phyloP scores from a whole-genome alignment of 2,113 vertebrate species.

The Myrmecophaga tridactyla region DNA sequence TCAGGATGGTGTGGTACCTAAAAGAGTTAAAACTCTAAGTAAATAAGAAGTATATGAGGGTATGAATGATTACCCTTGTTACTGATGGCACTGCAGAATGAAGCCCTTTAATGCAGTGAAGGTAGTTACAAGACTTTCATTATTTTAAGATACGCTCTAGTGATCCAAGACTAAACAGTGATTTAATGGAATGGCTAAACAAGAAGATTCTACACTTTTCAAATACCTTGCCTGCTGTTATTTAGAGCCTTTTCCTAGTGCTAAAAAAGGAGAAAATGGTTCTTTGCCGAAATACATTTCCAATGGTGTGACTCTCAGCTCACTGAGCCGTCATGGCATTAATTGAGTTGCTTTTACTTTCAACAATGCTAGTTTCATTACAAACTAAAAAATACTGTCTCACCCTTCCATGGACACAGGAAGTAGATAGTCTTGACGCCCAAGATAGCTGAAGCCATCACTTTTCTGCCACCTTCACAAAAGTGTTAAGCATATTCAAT shows the following conservation, averaged over 20 bases:
- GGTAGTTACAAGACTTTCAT: neutral
- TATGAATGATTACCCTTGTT: neutral
- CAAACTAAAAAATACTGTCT: neutral
- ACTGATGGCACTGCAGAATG: neutral
- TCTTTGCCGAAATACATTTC: neutral
- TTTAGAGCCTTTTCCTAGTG: neutral
- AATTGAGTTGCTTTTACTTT: slow-evolving; percentile 49
- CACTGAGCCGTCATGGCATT: slow-evolving; percentile 22
- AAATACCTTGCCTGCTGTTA: neutral
- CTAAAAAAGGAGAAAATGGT: neutral
- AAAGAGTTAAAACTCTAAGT: neutral
- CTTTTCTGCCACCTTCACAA: slow-evolving; percentile 8
- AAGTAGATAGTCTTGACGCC: neutral
- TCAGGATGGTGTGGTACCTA: slow-evolving; percentile 1
- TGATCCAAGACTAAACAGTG: slow-evolving; percentile 21
- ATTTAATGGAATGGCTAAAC: slow-evolving; percentile 25
- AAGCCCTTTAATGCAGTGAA: neutral
- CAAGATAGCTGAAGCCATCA: slow-evolving; percentile 1
- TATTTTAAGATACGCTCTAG: slow-evolving; percentile 36
- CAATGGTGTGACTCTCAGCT: neutral
- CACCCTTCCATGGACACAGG: neutral
- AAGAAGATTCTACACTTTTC: slow-evolving; percentile 23
- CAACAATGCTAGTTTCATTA: neutral
- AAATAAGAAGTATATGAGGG: slow-evolving; percentile 25
- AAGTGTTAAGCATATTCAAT: slow-evolving; percentile 4